phyloP scores from a whole-genome alignment of 2,888 invertebrate species.

The Acronicta leporina region DNA sequence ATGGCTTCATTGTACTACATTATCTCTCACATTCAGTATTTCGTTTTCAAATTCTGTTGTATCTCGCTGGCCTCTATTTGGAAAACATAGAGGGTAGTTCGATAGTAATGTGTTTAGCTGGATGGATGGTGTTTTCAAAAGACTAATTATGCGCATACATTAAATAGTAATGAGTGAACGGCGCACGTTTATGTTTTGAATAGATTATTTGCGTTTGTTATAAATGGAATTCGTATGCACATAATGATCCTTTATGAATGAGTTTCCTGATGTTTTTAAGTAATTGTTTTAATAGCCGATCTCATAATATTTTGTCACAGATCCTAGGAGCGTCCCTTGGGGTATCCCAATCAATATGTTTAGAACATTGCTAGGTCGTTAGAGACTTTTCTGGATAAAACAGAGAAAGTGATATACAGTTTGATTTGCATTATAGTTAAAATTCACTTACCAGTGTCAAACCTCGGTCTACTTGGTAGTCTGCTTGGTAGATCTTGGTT shows the following conservation, averaged over 20 bases:
- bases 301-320: neutral
- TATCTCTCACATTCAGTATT: slow-evolving; percentile 32
- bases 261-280: neutral
- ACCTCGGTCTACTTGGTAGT: slow-evolving; percentile 82
- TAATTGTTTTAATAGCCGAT: neutral
- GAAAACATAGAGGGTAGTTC: slow-evolving; percentile 19
- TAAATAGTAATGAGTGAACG: slow-evolving; percentile 43
- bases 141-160: slow-evolving; percentile 52
- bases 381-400: neutral
- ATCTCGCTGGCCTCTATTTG: slow-evolving; percentile 17
- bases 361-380: neutral
- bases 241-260: neutral
- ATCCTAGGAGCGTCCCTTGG: slow-evolving; percentile 1
- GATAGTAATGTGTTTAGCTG: slow-evolving; percentile 23
- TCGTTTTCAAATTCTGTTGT: slow-evolving; percentile 37
- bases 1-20: slow-evolving; percentile 21
- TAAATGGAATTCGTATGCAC: slow-evolving; percentile 13
- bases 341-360: neutral
- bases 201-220: slow-evolving; percentile 13
- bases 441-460: slow-evolving; percentile 80
- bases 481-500: slow-evolving; percentile 85
- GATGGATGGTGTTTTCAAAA: slow-evolving; percentile 34
- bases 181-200: slow-evolving; percentile 18
- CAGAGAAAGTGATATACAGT: fast-evolving
- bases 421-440: neutral